Evolutionary conservation across 92 coral and sea anemone species (phyloP).

Genomic region (Porites cylindrica): DNA sequence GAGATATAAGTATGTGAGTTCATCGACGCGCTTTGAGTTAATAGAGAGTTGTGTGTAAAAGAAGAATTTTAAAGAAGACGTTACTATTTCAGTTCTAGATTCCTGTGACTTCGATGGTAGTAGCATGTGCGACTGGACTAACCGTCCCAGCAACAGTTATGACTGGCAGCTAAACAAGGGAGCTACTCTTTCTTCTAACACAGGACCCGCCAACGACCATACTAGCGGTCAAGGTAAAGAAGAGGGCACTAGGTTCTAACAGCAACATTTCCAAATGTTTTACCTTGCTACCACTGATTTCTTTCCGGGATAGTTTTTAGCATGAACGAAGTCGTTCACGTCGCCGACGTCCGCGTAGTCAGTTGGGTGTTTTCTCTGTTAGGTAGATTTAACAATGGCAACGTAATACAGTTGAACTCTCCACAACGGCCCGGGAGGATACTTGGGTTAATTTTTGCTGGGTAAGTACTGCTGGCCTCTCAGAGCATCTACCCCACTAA

Average conservation of each 20-base stretch:
- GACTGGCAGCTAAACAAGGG: conserved; percentile 52
- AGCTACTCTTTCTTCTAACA: conserved; percentile 40
- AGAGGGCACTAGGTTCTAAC: background rate
- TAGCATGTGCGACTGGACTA: conserved; percentile 29
- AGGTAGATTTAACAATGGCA: no score
- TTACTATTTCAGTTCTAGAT: conserved; percentile 15
- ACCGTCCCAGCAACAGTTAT: conserved; percentile 22
- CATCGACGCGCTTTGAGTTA: background rate
- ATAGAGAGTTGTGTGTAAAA: background rate
- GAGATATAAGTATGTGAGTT: background rate
- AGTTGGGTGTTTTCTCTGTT: no score
- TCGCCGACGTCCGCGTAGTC: no score
- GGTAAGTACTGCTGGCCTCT: no score
- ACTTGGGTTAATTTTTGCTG: no score
- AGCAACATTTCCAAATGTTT: no score
- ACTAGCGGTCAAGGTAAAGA: conserved; percentile 35
- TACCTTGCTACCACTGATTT: background rate
- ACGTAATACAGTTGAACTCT: no score
- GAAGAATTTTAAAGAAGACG: background rate
- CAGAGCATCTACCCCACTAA: no score
- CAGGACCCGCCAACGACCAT: conserved; percentile 63
- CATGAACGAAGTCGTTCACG: no score
- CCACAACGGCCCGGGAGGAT: no score
- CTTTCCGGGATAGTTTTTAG: no score
- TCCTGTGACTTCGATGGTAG: conserved; percentile 34